Conservation (phyloP, 2,113 vertebrate genomes). For the Amphiprion ocellaris region DNA sequence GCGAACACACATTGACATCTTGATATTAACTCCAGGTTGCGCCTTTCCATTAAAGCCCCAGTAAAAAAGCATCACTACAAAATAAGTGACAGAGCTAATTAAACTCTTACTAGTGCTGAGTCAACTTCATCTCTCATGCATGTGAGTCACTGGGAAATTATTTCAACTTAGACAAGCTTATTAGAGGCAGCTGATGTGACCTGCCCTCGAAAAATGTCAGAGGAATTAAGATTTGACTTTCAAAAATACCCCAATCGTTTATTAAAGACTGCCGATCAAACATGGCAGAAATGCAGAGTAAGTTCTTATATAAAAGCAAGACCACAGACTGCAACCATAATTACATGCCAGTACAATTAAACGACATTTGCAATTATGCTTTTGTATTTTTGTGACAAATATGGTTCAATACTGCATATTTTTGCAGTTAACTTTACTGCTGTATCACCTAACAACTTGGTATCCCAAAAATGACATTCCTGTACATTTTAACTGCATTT, state of each 20-base stretch:
- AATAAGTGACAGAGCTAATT: conserved; percentile 64
- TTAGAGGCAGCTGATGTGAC: conserved; percentile 54
- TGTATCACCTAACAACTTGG: no score
- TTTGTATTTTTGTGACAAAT: no score
- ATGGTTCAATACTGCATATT: no score
- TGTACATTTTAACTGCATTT: no score
- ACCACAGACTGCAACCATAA: not conserved
- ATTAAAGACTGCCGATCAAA: conserved; percentile 42
- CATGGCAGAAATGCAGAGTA: conserved; percentile 25
- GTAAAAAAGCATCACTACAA: conserved; percentile 31
- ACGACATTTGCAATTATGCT: no score
- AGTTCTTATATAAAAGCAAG: not conserved
- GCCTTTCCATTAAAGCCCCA: conserved; percentile 21
- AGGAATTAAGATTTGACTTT: conserved; percentile 55
- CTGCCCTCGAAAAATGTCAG: conserved; percentile 35
- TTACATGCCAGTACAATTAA: no score
- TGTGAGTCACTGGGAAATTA: conserved; percentile 68
- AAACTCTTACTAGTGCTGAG: conserved; percentile 38
- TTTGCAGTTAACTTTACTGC: no score
- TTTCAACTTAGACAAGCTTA: conserved; percentile 57
- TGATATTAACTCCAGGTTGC: conserved; percentile 25
- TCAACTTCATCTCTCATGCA: conserved; percentile 52
- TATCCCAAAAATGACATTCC: no score
- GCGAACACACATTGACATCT: not conserved
- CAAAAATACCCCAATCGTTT: conserved; percentile 19